These are phyloP conservation scores for Darevskia mixta DNA, from an alignment of 2,797 vertebrate genomes.

Conservation along the genomic window DNA sequence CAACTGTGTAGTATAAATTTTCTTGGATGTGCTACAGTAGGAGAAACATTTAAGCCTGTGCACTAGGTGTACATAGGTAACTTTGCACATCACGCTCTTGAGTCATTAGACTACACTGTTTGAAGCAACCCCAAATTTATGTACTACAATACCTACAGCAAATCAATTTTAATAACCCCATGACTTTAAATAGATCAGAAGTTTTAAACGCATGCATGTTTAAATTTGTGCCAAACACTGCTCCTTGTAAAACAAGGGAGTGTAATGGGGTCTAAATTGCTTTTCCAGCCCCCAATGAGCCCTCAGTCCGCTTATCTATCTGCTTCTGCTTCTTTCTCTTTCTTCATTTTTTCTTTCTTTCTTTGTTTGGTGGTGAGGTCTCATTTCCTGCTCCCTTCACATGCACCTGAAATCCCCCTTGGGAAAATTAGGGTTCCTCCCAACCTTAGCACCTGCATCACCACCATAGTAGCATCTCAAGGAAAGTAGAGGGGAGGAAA, in stretches of 20 bases:
- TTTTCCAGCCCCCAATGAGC: neutral
- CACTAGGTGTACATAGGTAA: neutral
- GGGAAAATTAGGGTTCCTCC: neutral
- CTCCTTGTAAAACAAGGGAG: neutral
- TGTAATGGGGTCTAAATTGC: neutral
- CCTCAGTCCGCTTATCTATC: too few species aligned
- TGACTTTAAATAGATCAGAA: neutral
- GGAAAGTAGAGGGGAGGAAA: neutral
- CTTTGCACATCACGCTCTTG: neutral
- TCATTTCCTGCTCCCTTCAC: too few species aligned
- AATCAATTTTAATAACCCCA: neutral
- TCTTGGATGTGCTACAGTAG: neutral
- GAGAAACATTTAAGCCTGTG: neutral
- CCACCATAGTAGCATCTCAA: neutral
- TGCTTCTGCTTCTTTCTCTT: neutral
- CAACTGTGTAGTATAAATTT: slow-evolving; percentile 23
- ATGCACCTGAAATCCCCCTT: neutral
- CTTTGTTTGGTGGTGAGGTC: neutral
- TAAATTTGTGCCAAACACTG: neutral
- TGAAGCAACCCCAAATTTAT: slow-evolving; percentile 4
- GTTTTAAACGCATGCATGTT: neutral
- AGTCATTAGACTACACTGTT: neutral
- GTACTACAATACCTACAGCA: slow-evolving; percentile 2
- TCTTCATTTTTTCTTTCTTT: too few species aligned
- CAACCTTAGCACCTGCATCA: neutral